A percentile compares a stretch with the other conserved stretches of the same genome.
These are phyloP conservation scores for Cephus pulcher DNA, from an alignment of 2,888 invertebrate species.

Conservation along the genomic window DNA sequence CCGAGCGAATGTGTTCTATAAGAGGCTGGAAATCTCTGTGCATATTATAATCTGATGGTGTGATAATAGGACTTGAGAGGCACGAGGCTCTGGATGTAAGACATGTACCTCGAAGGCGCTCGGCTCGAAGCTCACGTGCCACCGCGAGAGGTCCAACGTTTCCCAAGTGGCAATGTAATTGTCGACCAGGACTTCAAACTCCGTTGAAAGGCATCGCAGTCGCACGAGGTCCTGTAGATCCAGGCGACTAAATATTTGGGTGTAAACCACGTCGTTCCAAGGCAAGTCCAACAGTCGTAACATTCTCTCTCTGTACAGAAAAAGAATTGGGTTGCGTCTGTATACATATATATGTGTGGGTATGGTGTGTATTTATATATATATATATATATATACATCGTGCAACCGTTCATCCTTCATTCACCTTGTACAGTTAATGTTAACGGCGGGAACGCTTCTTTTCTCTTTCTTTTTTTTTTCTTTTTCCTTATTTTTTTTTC, in stretches of 20 bases:
- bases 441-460: neutral
- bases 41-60: slow-evolving; percentile 50
- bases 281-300: slow-evolving; percentile 35
- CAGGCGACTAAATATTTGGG: slow-evolving; percentile 27
- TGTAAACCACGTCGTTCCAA: slow-evolving; percentile 32
- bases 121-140: slow-evolving; percentile 30
- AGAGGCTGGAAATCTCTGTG: slow-evolving; percentile 17
- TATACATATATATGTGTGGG: too few relatives aligned
- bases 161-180: slow-evolving; percentile 30
- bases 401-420: neutral
- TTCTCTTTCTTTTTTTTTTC: neutral
- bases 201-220: slow-evolving; percentile 28
- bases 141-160: slow-evolving; percentile 20
- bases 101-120: slow-evolving; percentile 37
- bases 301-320: slow-evolving; percentile 18
- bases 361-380: too few relatives aligned
- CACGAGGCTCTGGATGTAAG: slow-evolving; percentile 26
- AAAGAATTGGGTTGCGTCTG: too few relatives aligned
- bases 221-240: slow-evolving; percentile 26
- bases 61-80: slow-evolving; percentile 49
- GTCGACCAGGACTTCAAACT: slow-evolving; percentile 24
- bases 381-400: too few relatives aligned
- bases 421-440: neutral
- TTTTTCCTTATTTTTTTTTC: neutral
- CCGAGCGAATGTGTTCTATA: too few relatives aligned